These are phyloP conservation scores for Hycleus cichorii DNA, from an alignment of 1,140 invertebrate species.

Conservation along the genomic window DNA sequence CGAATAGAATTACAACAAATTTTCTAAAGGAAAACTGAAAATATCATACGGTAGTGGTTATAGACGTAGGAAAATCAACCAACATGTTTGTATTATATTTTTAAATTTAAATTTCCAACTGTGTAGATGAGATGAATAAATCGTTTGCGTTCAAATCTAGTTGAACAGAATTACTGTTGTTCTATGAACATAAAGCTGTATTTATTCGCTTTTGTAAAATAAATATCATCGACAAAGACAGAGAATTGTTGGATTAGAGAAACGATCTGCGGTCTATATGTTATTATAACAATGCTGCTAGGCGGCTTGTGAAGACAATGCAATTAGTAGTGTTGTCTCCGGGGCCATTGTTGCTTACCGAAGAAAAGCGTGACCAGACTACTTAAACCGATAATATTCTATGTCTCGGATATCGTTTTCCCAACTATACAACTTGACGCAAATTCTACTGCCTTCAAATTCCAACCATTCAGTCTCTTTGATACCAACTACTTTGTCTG, in stretches of 20 bases:
- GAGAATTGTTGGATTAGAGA: neutral
- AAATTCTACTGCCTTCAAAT: neutral
- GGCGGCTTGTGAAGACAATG: constrained; percentile 25
- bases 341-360: constrained; percentile 36
- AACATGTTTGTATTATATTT: no score
- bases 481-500: constrained; percentile 18
- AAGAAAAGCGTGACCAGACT: constrained; percentile 31
- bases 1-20: no score
- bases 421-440: neutral
- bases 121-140: no score
- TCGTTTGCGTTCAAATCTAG: no score
- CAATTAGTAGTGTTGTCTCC: constrained; percentile 39
- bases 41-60: no score
- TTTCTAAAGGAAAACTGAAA: no score
- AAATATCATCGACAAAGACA: no score
- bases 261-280: neutral
- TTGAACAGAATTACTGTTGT: no score
- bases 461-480: neutral
- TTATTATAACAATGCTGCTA: constrained; percentile 14
- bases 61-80: no score
- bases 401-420: neutral
- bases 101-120: no score
- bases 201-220: no score
- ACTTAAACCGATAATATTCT: neutral
- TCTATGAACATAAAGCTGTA: no score